Evolutionary conservation across 2,888 invertebrate species (phyloP), one percentile per base, ranked within the genome.

Genomic region (Leucoma salicis): DNA sequence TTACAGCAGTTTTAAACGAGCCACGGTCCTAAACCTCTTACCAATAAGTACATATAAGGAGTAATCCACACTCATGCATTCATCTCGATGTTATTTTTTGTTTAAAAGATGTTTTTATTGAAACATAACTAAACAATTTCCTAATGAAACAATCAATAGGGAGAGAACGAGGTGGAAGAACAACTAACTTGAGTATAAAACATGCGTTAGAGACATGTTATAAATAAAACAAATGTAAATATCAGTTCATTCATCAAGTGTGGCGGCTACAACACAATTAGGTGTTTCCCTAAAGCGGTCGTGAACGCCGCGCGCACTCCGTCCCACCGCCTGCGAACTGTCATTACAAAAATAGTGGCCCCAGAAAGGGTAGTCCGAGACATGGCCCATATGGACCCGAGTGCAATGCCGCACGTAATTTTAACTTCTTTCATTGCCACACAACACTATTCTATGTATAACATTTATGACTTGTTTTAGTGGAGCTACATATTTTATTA

Each of bases 291-390:
- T 79, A 78, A 82, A 73, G 51, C 52, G 55, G 35, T 37, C 53
- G 44, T 24, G 28, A 43, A 39, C 41, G 50, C 35, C 45, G 49
- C 37, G 36, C 42, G 31, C 24, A 46, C 31, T 24, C 18, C 59
- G 39, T 39, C 46, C 57, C 59, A 63, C 84, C 86, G 86, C 86
- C 85, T 88, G 88, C 80, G 57, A 74, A 82, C 82, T 83, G 86
- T 88, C 88, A 86, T 79, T 86, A 86, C 82, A 76, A 82, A 88
- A 88, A 87, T 87, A 87, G 85, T 84, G 83, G 81, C 71, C 77
- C 70, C 82, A 78, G 85, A 87, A 88, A 88, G 87, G 87, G 87
- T 87, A 83, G 82, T 69, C 72, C 60, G 71, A 74, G 86, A 87
- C 81, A 76, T 48, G 73, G 70, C 70, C 79, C 87, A 86, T 86